Evolutionary conservation across 2,797 vertebrate species (phyloP).

Genomic region (Iguana delicatissima): DNA sequence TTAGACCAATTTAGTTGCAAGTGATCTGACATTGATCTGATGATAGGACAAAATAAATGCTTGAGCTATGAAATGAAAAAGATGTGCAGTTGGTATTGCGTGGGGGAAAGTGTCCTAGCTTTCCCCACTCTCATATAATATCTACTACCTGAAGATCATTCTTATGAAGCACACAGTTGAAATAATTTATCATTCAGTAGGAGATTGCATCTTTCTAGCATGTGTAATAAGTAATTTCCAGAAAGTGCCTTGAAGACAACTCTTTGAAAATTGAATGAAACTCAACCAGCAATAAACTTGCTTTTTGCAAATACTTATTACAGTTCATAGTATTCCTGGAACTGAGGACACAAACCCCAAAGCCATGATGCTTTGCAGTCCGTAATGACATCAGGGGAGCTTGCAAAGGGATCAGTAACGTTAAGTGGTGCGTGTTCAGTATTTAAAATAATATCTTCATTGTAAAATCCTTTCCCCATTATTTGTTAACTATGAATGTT

Average conservation of each 20-base stretch:
- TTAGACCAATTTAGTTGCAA: slow-evolving; percentile 77
- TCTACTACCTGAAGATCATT: slow-evolving; percentile 63
- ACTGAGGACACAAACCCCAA: too few species aligned
- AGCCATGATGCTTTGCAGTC: not conserved
- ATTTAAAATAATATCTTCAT: slow-evolving; percentile 36
- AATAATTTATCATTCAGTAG: slow-evolving; percentile 66
- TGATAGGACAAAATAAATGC: slow-evolving; percentile 76
- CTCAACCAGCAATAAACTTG: slow-evolving; percentile 50
- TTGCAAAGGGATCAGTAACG: too few species aligned
- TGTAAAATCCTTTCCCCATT: slow-evolving; percentile 55
- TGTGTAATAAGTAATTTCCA: slow-evolving; percentile 66
- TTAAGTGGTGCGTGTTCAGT: slow-evolving; percentile 2
- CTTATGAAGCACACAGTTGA: slow-evolving; percentile 58
- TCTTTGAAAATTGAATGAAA: slow-evolving; percentile 69
- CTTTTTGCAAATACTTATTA: slow-evolving; percentile 28
- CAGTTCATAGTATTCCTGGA: too few species aligned
- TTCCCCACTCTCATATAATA: slow-evolving; percentile 60
- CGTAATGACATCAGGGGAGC: not conserved
- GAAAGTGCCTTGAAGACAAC: slow-evolving; percentile 65
- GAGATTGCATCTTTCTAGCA: slow-evolving; percentile 63
- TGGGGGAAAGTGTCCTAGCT: slow-evolving; percentile 56
- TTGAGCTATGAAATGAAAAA: slow-evolving; percentile 62
- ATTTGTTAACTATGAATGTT: slow-evolving; percentile 41
- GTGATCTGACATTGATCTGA: slow-evolving; percentile 77
- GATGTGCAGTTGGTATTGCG: slow-evolving; percentile 60